Evolutionary conservation across 2,888 invertebrate genomes (phyloP).

Genomic region (Calephelis perditalis): DNA sequence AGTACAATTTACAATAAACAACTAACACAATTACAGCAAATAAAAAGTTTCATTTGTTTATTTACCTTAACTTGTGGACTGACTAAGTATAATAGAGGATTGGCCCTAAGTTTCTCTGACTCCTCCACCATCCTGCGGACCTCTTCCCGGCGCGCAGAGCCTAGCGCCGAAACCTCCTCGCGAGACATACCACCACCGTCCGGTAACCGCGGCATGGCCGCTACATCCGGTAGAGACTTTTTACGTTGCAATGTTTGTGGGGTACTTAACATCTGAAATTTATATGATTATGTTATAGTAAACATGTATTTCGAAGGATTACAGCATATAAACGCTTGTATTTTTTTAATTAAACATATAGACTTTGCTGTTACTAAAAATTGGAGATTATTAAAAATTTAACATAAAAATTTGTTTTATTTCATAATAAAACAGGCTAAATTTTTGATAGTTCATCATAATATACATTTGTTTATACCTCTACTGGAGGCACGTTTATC

Average conservation of each 20-base stretch:
- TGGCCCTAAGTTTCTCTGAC: conserved; percentile 93
- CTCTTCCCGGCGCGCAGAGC: conserved; percentile 96
- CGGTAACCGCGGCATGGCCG: conserved; percentile 87
- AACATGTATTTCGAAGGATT: background rate
- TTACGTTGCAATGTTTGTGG: conserved; percentile 91
- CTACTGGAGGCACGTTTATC: conserved; percentile 92
- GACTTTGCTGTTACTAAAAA: background rate
- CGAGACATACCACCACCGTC: conserved; percentile 91
- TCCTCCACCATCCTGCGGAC: conserved; percentile 94
- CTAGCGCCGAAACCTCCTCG: conserved; percentile 96
- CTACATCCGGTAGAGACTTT: conserved; percentile 98
- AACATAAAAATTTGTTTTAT: background rate
- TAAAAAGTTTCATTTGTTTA: background rate
- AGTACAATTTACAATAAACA: background rate
- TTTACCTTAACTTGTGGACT: conserved; percentile 97
- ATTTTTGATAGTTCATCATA: background rate
- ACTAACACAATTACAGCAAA: too few relatives aligned
- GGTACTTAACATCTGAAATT: conserved; percentile 84
- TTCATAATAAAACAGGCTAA: background rate
- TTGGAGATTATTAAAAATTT: background rate
- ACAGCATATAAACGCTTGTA: too few relatives aligned
- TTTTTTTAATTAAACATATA: background rate
- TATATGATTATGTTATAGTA: background rate
- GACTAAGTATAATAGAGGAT: conserved; percentile 96
- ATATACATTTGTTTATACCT: conserved; percentile 76